Evolutionary conservation across 2,888 invertebrate species (phyloP).

Genomic region (Maniola hyperantus): DNA sequence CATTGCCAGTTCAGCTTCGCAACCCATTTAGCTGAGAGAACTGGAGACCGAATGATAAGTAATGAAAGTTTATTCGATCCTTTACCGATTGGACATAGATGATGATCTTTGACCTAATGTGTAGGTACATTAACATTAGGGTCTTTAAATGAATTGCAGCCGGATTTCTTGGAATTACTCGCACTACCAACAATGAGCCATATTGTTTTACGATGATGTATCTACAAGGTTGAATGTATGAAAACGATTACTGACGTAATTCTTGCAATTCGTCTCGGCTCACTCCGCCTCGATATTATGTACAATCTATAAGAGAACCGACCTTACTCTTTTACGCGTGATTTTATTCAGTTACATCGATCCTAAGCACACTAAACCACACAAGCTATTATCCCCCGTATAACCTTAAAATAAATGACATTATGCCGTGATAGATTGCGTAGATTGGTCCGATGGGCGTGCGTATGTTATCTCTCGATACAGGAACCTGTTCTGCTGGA

Average conservation of each 20-base stretch:
- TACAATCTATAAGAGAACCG: conserved; percentile 11
- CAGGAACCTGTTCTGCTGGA: conserved; percentile 44
- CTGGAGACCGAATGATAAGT: too few species aligned
- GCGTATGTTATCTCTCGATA: conserved; percentile 33
- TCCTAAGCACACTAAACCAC: not conserved
- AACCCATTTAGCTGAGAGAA: too few species aligned
- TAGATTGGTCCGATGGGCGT: conserved; percentile 24
- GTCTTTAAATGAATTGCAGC: too few species aligned
- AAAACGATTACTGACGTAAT: not conserved
- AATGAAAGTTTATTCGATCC: too few species aligned
- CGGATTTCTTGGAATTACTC: too few species aligned
- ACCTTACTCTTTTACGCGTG: conserved; percentile 27
- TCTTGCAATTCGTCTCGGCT: conserved; percentile 3
- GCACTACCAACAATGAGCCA: not conserved
- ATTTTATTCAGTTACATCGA: conserved; percentile 12
- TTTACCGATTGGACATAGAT: too few species aligned
- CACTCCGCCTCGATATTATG: not conserved
- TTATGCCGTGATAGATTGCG: conserved; percentile 25
- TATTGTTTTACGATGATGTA: not conserved
- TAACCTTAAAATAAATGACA: conserved; percentile 24
- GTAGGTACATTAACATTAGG: too few species aligned
- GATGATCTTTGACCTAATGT: too few species aligned
- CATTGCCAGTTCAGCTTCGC: too few species aligned
- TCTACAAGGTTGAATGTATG: not conserved
- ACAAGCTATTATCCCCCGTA: conserved; percentile 27